Percentiles rank a stretch among this genome's conserved stretches.
These are phyloP conservation scores for Alosa sapidissima DNA, from an alignment of 2,797 vertebrate genomes.

Conservation along the genomic window DNA sequence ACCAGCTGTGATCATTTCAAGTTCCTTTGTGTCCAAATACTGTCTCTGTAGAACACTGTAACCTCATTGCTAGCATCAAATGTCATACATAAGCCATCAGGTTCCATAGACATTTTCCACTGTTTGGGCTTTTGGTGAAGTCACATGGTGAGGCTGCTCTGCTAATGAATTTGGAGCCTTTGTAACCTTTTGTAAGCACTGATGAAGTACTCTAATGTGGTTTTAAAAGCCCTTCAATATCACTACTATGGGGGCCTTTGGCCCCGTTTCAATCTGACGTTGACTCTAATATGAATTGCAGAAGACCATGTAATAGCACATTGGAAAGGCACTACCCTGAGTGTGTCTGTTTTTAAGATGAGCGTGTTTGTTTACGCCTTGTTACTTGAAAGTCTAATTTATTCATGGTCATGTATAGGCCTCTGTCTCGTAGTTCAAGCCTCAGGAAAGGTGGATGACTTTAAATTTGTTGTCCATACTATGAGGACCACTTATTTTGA, in stretches of 20 bases:
- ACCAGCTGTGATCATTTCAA: background rate
- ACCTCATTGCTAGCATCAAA: background rate
- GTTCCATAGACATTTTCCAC: background rate
- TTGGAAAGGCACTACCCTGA: background rate
- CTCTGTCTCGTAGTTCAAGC: conserved; percentile 16
- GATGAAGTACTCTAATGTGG: background rate
- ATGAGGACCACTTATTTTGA: background rate
- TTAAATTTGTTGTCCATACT: background rate
- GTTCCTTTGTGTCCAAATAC: background rate
- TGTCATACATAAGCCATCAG: background rate
- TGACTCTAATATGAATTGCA: background rate
- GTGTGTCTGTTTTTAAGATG: background rate
- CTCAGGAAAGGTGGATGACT: conserved; percentile 17
- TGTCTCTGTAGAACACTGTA: background rate
- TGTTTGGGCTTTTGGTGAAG: background rate
- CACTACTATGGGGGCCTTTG: background rate
- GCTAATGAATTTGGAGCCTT: background rate
- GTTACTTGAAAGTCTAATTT: background rate
- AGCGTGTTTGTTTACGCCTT: background rate
- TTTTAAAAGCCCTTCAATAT: background rate
- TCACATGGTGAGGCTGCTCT: conserved; percentile 16
- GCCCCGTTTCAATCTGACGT: background rate
- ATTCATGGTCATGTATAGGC: background rate
- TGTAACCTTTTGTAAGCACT: background rate
- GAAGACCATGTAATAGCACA: background rate